Evolutionary conservation across 2,888 invertebrate genomes (phyloP).

Genomic region (Octodonta nipae): DNA sequence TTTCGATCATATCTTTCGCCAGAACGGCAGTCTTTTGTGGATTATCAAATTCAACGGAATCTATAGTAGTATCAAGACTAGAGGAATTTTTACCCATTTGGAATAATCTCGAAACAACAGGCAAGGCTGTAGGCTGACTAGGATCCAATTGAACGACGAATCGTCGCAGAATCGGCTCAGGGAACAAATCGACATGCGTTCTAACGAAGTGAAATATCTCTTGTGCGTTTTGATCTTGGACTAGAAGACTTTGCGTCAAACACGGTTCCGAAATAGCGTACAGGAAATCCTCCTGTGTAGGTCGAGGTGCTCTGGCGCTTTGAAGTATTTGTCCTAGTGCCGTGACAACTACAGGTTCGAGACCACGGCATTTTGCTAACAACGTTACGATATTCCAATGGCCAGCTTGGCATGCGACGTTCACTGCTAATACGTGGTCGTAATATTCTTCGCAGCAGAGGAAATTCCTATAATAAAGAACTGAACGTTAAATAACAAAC

Average conservation of each 20-base stretch:
- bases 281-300: constrained; percentile 27
- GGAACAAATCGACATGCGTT: constrained; percentile 25
- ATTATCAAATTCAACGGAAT: constrained; percentile 36
- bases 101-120: constrained; percentile 32
- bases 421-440: constrained; percentile 49
- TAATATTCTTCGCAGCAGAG: constrained; percentile 48
- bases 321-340: constrained; percentile 40
- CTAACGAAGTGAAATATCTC: constrained; percentile 29
- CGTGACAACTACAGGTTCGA: constrained; percentile 43
- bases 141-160: constrained; percentile 48
- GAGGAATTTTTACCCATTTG: constrained; percentile 30
- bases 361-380: constrained; percentile 39
- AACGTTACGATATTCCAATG: constrained; percentile 44
- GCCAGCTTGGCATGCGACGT: constrained; percentile 48
- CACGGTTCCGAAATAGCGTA: constrained; percentile 32
- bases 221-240: constrained; percentile 25
- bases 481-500: too few relatives aligned
- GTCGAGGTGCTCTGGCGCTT: constrained; percentile 23
- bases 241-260: constrained; percentile 28
- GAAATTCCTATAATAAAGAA: too few relatives aligned
- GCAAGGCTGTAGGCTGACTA: constrained; percentile 41
- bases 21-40: constrained; percentile 22
- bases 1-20: constrained; percentile 39
- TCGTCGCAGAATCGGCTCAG: constrained; percentile 32
- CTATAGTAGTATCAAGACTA: constrained; percentile 39